These are phyloP conservation scores for Cephus nigrinus DNA, from an alignment of 2,888 invertebrate species.

Conservation along the genomic window DNA sequence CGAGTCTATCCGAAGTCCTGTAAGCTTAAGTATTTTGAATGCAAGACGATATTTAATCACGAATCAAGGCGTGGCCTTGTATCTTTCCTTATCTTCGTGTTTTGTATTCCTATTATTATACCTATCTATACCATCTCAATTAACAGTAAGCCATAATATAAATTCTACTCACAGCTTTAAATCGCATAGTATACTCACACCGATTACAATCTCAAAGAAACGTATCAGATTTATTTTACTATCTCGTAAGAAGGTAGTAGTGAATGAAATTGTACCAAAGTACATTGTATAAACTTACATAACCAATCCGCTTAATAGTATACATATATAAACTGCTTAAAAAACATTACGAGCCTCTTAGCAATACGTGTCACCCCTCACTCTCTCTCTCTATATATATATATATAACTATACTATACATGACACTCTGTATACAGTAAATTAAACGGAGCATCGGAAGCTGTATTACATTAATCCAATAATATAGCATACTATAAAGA, in stretches of 20 bases:
- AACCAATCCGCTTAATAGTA: not conserved
- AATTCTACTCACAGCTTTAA: not conserved
- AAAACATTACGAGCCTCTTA: not conserved
- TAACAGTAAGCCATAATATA: not conserved
- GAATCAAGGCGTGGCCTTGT: not conserved
- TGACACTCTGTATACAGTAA: not conserved
- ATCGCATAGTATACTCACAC: not conserved
- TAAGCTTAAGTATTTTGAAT: not conserved
- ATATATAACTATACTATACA: not conserved
- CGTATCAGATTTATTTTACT: not conserved
- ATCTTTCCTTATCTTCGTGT: not conserved
- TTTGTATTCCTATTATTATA: not conserved
- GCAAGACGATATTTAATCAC: not conserved
- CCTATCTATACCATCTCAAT: not conserved
- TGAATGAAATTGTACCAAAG: not conserved
- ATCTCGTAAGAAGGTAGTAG: not conserved
- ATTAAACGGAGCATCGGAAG: not conserved
- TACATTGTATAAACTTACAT: not conserved
- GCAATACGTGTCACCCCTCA: not conserved
- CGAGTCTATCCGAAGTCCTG: conserved; percentile 4
- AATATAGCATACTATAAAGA: not conserved
- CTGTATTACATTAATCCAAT: not conserved
- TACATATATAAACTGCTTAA: not conserved
- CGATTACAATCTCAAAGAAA: not conserved
- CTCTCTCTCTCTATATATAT: too few species aligned